phyloP scores from a whole-genome alignment of 2,888 invertebrate genomes.

The Tortrix viridana region DNA sequence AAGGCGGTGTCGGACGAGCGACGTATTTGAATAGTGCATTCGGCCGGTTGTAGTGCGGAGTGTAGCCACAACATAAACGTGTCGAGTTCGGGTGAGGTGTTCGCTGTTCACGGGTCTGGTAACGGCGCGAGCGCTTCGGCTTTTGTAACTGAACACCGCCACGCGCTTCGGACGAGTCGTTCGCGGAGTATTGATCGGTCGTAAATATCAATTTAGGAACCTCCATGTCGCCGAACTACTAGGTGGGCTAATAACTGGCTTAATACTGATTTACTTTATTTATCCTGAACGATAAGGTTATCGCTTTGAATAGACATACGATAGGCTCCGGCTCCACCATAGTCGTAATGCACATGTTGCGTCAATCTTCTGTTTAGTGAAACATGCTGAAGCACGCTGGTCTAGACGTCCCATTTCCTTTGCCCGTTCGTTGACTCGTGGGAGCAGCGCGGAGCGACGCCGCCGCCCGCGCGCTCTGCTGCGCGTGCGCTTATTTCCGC shows the following conservation, averaged over 20 bases:
- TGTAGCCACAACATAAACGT: conserved; percentile 36
- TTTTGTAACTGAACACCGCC: conserved; percentile 29
- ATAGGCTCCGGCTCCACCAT: neutral
- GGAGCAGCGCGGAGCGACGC: conserved; percentile 35
- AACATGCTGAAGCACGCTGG: conserved; percentile 44
- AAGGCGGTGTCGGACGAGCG: conserved; percentile 12
- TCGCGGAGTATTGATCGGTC: conserved; percentile 7
- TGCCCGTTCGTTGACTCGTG: conserved; percentile 58
- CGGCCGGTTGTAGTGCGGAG: conserved; percentile 3
- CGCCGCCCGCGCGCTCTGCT: neutral
- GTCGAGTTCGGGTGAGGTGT: conserved; percentile 30
- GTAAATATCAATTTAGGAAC: conserved; percentile 7
- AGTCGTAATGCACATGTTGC: conserved; percentile 28
- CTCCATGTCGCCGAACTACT: neutral
- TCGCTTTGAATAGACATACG: neutral
- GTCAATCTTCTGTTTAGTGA: conserved; percentile 48
- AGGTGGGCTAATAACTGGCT: neutral
- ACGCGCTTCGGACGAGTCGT: conserved; percentile 14
- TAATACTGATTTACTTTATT: too few species aligned
- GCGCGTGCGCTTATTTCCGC: too few species aligned
- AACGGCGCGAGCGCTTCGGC: conserved; percentile 28
- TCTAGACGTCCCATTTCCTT: conserved; percentile 64
- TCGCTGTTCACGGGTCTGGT: conserved; percentile 26
- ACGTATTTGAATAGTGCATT: conserved; percentile 24
- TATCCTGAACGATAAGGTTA: neutral